phyloP scores from a whole-genome alignment of 2,888 invertebrate genomes.

The Ametastegia equiseti region DNA sequence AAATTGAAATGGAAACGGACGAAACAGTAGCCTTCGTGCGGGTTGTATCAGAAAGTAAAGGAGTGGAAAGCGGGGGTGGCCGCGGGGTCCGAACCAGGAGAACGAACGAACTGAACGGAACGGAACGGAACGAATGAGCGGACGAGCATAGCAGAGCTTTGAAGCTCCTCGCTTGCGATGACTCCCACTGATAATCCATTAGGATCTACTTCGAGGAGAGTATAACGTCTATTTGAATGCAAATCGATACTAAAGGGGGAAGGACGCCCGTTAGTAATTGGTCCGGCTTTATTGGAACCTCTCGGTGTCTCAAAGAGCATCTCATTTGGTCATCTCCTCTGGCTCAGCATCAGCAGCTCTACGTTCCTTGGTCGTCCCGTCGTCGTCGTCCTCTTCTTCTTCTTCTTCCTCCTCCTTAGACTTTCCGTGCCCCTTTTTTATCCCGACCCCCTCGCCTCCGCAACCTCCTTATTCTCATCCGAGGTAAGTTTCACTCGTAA shows the following conservation, averaged over 20 bases:
- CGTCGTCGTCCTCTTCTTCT: slow-evolving; percentile 40
- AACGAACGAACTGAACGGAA: slow-evolving; percentile 30
- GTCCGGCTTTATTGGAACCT: slow-evolving; percentile 75
- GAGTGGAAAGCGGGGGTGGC: slow-evolving; percentile 60
- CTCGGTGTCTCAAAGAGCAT: slow-evolving; percentile 76
- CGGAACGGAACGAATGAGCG: slow-evolving; percentile 44
- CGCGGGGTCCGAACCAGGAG: slow-evolving; percentile 52
- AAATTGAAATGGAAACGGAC: slow-evolving; percentile 66
- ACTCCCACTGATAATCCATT: slow-evolving; percentile 76
- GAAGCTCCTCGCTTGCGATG: slow-evolving; percentile 71
- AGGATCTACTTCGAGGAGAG: slow-evolving; percentile 74
- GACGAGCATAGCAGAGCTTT: slow-evolving; percentile 68
- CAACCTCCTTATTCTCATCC: slow-evolving; percentile 52
- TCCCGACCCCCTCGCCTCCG: slow-evolving; percentile 55
- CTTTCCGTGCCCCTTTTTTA: slow-evolving; percentile 52
- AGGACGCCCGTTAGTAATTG: slow-evolving; percentile 74
- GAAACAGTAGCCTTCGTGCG: slow-evolving; percentile 64
- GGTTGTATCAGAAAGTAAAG: slow-evolving; percentile 70
- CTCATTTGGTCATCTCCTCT: slow-evolving; percentile 75
- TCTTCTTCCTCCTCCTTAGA: slow-evolving; percentile 55
- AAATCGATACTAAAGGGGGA: slow-evolving; percentile 75
- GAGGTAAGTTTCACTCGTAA: slow-evolving; percentile 60
- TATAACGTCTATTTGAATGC: slow-evolving; percentile 76
- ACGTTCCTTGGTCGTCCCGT: slow-evolving; percentile 25
- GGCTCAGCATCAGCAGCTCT: slow-evolving; percentile 54